These are phyloP conservation scores for Teleiodes luculella DNA, from an alignment of 2,888 invertebrate species.

Conservation along the genomic window DNA sequence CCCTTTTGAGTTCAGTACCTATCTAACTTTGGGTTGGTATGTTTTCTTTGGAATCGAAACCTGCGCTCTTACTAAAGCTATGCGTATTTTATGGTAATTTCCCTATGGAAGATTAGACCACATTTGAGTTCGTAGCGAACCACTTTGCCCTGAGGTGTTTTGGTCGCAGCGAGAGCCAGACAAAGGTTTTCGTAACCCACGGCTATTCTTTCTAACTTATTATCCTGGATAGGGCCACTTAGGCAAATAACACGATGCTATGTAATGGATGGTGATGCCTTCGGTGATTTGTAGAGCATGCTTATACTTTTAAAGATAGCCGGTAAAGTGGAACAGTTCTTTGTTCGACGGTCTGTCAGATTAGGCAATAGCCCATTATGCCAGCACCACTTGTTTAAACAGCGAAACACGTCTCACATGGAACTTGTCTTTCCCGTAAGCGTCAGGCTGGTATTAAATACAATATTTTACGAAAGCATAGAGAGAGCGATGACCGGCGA, in stretches of 20 bases:
- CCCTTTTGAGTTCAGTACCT: slow-evolving; percentile 20
- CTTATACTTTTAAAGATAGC: slow-evolving; percentile 9
- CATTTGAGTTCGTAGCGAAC: slow-evolving; percentile 31
- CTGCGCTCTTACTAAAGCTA: slow-evolving; percentile 13
- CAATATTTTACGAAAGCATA: slow-evolving; percentile 46
- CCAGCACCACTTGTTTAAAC: slow-evolving; percentile 58
- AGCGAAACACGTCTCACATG: slow-evolving; percentile 40
- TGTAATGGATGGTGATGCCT: slow-evolving; percentile 38
- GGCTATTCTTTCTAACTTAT: slow-evolving; percentile 51
- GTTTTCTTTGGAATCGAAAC: too few species aligned
- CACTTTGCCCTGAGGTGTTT: slow-evolving; percentile 47
- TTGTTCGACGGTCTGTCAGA: slow-evolving; percentile 36
- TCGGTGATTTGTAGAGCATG: slow-evolving; percentile 18
- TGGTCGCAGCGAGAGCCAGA: slow-evolving; percentile 39
- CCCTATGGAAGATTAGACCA: slow-evolving; percentile 38
- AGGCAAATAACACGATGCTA: slow-evolving; percentile 53
- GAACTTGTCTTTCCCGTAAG: slow-evolving; percentile 57
- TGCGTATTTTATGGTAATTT: slow-evolving; percentile 38
- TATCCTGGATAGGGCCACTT: slow-evolving; percentile 48
- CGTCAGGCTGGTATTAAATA: slow-evolving; percentile 20
- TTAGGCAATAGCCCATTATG: slow-evolving; percentile 53
- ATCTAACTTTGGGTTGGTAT: too few species aligned
- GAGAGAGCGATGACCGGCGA: slow-evolving; percentile 68
- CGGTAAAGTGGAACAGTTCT: slow-evolving; percentile 14
- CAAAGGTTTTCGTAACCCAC: slow-evolving; percentile 41